Percentiles rank a stretch among this genome's conserved stretches.
Evolutionary conservation across 1,140 invertebrate species (phyloP).

Genomic region (Chironomus tepperi): DNA sequence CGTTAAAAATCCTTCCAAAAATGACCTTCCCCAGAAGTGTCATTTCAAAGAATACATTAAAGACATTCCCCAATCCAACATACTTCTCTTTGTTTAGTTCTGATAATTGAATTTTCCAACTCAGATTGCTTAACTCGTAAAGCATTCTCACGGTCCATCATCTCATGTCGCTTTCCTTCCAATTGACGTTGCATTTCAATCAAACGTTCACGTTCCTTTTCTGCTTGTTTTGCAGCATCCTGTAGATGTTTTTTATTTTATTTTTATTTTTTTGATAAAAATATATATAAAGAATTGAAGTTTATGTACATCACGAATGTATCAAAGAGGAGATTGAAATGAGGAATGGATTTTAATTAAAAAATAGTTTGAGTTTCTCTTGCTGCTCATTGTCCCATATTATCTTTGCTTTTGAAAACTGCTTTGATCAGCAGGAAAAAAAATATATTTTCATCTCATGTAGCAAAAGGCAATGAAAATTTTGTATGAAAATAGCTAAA

Average conservation of each 20-base stretch:
- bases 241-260: constrained; percentile 26
- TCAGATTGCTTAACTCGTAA: constrained; percentile 39
- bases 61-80: constrained; percentile 22
- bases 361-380: background rate
- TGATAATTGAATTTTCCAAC: constrained; percentile 31
- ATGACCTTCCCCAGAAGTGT: no score
- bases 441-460: background rate
- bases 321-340: background rate
- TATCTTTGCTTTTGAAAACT: no score
- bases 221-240: constrained; percentile 41
- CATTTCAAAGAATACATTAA: no score
- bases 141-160: constrained; percentile 39
- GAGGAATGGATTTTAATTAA: constrained; percentile 19
- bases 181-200: constrained; percentile 39
- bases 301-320: background rate
- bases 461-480: background rate
- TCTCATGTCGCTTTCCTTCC: constrained; percentile 38
- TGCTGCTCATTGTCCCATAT: no score
- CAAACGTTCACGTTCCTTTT: constrained; percentile 40
- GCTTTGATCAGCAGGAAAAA: background rate
- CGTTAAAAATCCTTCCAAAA: no score
- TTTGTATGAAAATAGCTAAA: no score
- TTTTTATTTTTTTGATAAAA: no score
- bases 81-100: constrained; percentile 33
- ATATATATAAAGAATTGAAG: no score